These are phyloP conservation scores for Tenthredo mesomela DNA, from an alignment of 2,888 invertebrate species.

Conservation along the genomic window DNA sequence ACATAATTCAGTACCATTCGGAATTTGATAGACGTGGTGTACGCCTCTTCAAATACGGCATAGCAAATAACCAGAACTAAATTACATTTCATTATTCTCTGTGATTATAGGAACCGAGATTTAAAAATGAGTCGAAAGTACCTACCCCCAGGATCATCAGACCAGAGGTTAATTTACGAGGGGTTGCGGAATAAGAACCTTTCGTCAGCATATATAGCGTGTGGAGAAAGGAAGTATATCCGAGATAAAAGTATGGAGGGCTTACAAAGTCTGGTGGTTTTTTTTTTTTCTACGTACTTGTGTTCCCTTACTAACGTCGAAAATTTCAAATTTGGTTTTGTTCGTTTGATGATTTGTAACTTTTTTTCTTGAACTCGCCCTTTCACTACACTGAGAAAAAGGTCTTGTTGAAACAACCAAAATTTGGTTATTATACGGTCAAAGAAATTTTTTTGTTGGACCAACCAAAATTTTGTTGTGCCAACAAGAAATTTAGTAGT, in stretches of 20 bases:
- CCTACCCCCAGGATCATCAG: neutral
- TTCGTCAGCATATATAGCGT: neutral
- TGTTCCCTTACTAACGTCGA: neutral
- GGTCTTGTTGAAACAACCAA: no score
- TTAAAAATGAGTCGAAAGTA: neutral
- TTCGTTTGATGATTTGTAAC: neutral
- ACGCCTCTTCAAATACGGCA: neutral
- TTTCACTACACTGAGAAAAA: no score
- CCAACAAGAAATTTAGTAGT: no score
- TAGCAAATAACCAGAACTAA: constrained; percentile 8
- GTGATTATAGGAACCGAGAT: neutral
- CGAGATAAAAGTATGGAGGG: neutral
- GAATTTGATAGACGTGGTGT: neutral
- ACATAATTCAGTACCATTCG: neutral
- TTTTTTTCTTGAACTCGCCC: neutral
- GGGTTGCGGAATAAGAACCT: neutral
- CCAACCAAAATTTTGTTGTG: no score
- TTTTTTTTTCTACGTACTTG: neutral
- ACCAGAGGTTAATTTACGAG: constrained; percentile 5
- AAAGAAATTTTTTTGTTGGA: no score
- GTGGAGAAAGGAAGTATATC: neutral
- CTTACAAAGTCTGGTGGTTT: neutral
- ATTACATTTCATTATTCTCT: constrained; percentile 13
- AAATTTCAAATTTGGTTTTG: neutral
- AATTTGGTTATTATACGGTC: no score